A percentile compares a stretch with the other conserved stretches of the same genome.
phyloP scores from a whole-genome alignment of 2,113 vertebrate species.

The Chlamydotis undulata region DNA sequence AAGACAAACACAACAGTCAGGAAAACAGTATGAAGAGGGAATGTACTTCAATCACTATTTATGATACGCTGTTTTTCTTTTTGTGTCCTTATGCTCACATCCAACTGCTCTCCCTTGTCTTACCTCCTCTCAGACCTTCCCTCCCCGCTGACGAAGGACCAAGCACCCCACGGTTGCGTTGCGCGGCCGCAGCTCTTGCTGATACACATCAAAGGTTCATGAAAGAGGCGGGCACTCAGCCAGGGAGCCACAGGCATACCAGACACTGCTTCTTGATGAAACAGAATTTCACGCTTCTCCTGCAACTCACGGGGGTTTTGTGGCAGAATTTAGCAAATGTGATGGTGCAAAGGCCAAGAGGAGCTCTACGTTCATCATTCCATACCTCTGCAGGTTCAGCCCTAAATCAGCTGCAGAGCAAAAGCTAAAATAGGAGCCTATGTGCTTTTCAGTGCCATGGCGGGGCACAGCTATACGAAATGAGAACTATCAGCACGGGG shows the following conservation, averaged over 20 bases:
- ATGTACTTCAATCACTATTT: not conserved
- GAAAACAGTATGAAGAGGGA: not conserved
- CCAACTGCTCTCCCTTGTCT: not conserved
- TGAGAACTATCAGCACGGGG: not conserved
- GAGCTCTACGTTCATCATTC: rapidly evolving
- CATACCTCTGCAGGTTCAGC: not conserved
- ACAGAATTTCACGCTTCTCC: not conserved
- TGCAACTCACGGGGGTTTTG: not conserved
- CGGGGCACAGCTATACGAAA: not conserved
- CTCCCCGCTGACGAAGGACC: not conserved
- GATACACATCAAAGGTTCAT: not conserved
- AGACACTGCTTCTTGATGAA: not conserved
- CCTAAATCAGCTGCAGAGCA: not conserved
- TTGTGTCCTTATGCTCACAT: not conserved
- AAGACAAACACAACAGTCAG: not conserved
- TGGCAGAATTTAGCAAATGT: not conserved
- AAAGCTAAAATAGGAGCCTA: not conserved
- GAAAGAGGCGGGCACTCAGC: not conserved
- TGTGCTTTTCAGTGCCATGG: not conserved
- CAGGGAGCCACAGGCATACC: rapidly evolving
- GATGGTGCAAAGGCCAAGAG: rapidly evolving
- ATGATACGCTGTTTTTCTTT: not conserved
- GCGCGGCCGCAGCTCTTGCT: not conserved
- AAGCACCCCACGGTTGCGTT: rapidly evolving
- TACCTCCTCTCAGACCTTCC: not conserved